phyloP scores from a whole-genome alignment of 2,888 invertebrate species.

The Euzetes globulus region DNA sequence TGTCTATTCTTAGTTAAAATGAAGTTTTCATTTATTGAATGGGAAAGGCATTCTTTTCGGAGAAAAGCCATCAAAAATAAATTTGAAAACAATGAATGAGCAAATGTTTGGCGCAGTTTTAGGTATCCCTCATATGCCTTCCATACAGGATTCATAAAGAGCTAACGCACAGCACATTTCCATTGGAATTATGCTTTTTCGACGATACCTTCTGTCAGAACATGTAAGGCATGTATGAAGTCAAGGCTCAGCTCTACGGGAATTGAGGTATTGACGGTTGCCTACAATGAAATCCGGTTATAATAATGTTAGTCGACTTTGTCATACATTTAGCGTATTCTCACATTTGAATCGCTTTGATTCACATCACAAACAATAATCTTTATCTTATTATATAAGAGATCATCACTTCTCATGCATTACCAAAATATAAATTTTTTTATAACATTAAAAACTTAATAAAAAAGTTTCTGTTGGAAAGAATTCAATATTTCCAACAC shows the following conservation, averaged over 20 bases:
- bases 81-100: neutral
- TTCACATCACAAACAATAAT: neutral
- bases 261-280: neutral
- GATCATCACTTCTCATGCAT: neutral
- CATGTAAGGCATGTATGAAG: neutral
- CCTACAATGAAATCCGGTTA: slow-evolving; percentile 5
- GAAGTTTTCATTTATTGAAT: neutral
- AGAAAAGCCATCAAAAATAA: neutral
- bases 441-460: neutral
- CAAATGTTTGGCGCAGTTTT: neutral
- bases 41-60: neutral
- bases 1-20: neutral
- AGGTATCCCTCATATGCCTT: neutral
- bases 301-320: neutral
- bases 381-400: neutral
- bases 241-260: neutral
- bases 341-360: neutral
- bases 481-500: neutral
- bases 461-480: neutral
- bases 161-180: neutral
- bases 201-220: neutral
- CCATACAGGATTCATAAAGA: neutral
- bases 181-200: neutral
- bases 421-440: neutral
- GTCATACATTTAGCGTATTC: neutral